A percentile compares a stretch with the other conserved stretches of the same genome.
Conservation (phyloP, 1,140 invertebrate genomes). For the Bombus polaris region DNA sequence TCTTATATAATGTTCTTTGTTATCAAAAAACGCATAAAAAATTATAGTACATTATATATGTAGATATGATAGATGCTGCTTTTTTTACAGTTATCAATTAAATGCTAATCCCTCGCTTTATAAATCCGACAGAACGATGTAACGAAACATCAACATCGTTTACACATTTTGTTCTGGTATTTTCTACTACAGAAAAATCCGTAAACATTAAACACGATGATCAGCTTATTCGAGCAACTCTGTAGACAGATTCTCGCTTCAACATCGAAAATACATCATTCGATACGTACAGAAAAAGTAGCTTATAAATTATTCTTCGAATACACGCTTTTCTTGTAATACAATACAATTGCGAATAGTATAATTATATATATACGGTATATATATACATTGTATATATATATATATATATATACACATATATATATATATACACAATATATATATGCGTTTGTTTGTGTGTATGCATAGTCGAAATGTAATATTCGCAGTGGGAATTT, state of each 20-base stretch:
- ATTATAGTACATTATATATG: slow-evolving; percentile 37
- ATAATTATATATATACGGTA: slow-evolving; percentile 32
- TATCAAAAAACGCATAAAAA: slow-evolving; percentile 39
- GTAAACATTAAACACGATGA: slow-evolving; percentile 40
- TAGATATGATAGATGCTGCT: neutral
- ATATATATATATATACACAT: neutral
- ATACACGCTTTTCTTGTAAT: slow-evolving; percentile 58
- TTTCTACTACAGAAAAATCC: slow-evolving; percentile 20
- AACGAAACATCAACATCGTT: slow-evolving; percentile 31
- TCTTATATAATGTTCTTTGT: slow-evolving; percentile 17
- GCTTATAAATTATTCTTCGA: slow-evolving; percentile 57
- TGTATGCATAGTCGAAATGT: slow-evolving; percentile 55
- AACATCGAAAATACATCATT: slow-evolving; percentile 61
- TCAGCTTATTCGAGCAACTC: slow-evolving; percentile 49
- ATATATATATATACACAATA: neutral
- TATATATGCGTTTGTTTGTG: slow-evolving; percentile 38
- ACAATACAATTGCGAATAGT: slow-evolving; percentile 60
- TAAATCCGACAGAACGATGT: slow-evolving; percentile 12
- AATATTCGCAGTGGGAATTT: slow-evolving; percentile 21
- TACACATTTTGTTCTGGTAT: slow-evolving; percentile 1
- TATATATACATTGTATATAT: neutral
- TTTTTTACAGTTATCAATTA: slow-evolving; percentile 21
- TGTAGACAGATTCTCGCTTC: slow-evolving; percentile 63
- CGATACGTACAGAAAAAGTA: slow-evolving; percentile 42
- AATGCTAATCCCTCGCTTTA: slow-evolving; percentile 10